These are phyloP conservation scores for Oriolus oriolus DNA, from an alignment of 2,113 vertebrate genomes.

Conservation along the genomic window DNA sequence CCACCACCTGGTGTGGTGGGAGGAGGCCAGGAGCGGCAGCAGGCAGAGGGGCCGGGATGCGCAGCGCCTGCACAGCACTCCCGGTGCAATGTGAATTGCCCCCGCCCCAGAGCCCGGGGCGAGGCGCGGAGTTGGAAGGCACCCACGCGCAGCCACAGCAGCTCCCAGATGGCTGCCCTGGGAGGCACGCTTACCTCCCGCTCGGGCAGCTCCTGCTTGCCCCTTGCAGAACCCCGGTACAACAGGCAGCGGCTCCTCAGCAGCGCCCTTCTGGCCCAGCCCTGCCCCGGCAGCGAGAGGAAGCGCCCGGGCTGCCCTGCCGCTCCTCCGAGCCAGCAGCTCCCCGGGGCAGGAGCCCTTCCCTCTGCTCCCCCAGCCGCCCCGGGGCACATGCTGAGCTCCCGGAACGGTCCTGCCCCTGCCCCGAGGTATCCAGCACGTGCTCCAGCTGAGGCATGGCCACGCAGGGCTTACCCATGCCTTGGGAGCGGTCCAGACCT, in stretches of 20 bases:
- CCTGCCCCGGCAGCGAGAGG: not conserved
- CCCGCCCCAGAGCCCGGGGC: not conserved
- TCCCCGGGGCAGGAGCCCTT: not conserved
- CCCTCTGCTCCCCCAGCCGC: not conserved
- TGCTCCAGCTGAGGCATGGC: not conserved
- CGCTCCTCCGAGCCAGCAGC: not conserved
- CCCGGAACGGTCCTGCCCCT: not conserved
- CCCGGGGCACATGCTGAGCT: not conserved
- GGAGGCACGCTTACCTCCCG: not conserved
- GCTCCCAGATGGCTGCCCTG: not conserved
- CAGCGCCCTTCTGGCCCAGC: not conserved
- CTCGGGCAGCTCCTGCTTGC: not conserved
- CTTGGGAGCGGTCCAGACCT: not conserved
- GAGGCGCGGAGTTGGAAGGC: no score
- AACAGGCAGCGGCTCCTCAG: not conserved
- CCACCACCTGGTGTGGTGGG: not conserved
- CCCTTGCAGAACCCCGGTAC: not conserved
- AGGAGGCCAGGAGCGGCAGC: not conserved
- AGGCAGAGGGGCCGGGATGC: not conserved
- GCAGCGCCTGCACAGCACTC: not conserved
- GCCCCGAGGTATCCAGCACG: accelerated
- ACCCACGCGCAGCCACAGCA: not conserved
- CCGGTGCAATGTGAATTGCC: not conserved
- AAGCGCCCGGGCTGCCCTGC: not conserved
- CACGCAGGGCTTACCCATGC: not conserved